A percentile compares a stretch with the other conserved stretches of the same genome.
Conservation (phyloP, 2,888 invertebrate species). For the Agapetus fuscipes region DNA sequence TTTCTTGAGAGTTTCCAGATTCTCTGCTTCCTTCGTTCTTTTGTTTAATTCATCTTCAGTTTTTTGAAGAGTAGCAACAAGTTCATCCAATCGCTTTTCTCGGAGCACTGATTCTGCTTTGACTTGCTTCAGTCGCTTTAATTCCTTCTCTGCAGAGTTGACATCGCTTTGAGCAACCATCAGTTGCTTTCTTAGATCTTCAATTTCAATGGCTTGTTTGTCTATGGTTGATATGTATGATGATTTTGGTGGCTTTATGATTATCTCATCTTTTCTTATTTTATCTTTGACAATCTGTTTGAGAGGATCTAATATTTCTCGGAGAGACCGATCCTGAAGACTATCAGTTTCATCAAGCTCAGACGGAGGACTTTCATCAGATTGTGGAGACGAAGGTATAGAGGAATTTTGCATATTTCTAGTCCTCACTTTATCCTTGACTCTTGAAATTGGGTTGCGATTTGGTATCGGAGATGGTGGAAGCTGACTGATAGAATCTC, state of each 20-base stretch:
- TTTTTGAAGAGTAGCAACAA: constrained; percentile 63
- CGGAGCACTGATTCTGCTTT: constrained; percentile 60
- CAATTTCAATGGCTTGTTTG: constrained; percentile 57
- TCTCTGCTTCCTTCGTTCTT: constrained; percentile 61
- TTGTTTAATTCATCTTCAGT: constrained; percentile 67
- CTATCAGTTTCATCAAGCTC: constrained; percentile 46
- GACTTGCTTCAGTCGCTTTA: constrained; percentile 58
- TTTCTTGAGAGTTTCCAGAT: constrained; percentile 49
- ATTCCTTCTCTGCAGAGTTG: constrained; percentile 60
- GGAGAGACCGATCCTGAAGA: constrained; percentile 35
- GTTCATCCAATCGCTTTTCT: constrained; percentile 68
- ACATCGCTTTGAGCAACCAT: constrained; percentile 53
- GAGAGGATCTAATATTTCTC: constrained; percentile 26
- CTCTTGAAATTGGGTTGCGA: constrained; percentile 46
- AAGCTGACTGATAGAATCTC: constrained; percentile 46
- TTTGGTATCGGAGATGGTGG: constrained; percentile 39
- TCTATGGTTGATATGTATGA: constrained; percentile 49
- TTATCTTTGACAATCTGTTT: constrained; percentile 23
- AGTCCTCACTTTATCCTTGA: constrained; percentile 51
- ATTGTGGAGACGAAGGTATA: constrained; percentile 35
- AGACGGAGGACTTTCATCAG: constrained; percentile 29
- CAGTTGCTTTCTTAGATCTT: constrained; percentile 61
- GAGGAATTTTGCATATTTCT: constrained; percentile 44
- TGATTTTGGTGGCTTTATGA: constrained; percentile 35
- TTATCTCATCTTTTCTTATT: constrained; percentile 26